Conservation (phyloP, 1,140 invertebrate genomes). For the Cherax quadricarinatus region DNA sequence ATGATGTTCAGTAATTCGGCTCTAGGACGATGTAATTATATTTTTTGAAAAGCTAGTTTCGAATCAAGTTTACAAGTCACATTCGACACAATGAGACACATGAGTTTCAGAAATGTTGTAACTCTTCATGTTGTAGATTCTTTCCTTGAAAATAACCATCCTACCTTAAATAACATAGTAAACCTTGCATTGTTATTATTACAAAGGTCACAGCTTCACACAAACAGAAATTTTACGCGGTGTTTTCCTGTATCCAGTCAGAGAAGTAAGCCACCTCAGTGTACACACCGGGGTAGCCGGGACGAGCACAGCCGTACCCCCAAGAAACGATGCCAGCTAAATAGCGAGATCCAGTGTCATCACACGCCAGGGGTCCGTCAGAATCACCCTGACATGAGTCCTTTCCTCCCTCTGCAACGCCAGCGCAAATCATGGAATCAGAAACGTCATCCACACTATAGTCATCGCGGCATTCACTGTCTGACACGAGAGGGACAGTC, state of each 20-base stretch:
- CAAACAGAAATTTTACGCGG: not conserved
- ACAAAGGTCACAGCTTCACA: too few relatives aligned
- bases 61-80: too few relatives aligned
- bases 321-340: conserved; percentile 62
- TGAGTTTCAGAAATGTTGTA: too few relatives aligned
- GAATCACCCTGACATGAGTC: conserved; percentile 82
- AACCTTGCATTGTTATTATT: too few relatives aligned
- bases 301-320: conserved; percentile 40
- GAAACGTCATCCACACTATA: conserved; percentile 41
- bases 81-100: too few relatives aligned
- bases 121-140: too few relatives aligned
- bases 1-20: too few relatives aligned
- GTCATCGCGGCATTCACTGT: conserved; percentile 75
- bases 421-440: conserved; percentile 70
- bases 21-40: too few relatives aligned
- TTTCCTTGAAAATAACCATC: too few relatives aligned
- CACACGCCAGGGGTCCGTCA: conserved; percentile 73
- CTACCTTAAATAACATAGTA: too few relatives aligned
- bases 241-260: conserved; percentile 25
- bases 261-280: conserved; percentile 28
- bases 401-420: conserved; percentile 62
- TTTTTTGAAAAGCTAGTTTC: too few relatives aligned
- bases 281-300: conserved; percentile 22
- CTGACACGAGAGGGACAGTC: conserved; percentile 75
- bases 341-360: conserved; percentile 33